These are phyloP conservation scores for Ivindomyrus marchei DNA, from an alignment of 2,113 vertebrate genomes.

Conservation along the genomic window DNA sequence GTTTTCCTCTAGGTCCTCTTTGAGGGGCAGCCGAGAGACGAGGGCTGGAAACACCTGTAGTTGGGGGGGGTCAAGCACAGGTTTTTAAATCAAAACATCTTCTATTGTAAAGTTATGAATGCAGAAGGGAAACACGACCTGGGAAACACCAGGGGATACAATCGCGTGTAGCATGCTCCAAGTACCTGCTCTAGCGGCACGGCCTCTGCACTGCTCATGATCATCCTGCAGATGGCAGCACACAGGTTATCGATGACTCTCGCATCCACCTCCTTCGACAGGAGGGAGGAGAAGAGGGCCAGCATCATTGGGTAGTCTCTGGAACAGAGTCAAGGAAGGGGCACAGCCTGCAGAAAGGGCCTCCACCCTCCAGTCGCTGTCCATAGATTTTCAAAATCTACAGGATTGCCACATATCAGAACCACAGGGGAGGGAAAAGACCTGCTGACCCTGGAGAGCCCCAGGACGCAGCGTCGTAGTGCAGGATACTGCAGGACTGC, in stretches of 20 bases:
- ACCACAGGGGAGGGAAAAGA: not conserved
- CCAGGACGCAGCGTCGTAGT: not conserved
- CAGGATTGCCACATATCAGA: not conserved
- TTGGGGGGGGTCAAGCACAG: not conserved
- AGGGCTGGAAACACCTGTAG: slow-evolving; percentile 72
- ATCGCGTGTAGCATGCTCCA: not conserved
- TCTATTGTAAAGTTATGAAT: not conserved
- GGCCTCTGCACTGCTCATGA: slow-evolving; percentile 56
- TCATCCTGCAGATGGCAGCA: slow-evolving; percentile 76
- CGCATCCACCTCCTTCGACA: slow-evolving; percentile 62
- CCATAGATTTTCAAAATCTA: not conserved
- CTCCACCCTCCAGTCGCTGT: not conserved
- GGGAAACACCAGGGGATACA: not conserved
- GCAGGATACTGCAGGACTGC: slow-evolving; percentile 64
- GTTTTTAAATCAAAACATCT: not conserved
- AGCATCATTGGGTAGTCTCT: slow-evolving; percentile 76
- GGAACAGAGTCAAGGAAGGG: slow-evolving; percentile 42
- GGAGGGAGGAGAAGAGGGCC: slow-evolving; percentile 67
- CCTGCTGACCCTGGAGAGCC: not conserved
- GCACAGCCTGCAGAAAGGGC: not conserved
- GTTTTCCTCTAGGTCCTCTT: slow-evolving; percentile 81
- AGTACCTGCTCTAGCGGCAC: slow-evolving; percentile 74
- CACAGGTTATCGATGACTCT: slow-evolving; percentile 80
- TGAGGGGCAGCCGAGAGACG: slow-evolving; percentile 65
- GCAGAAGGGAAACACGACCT: not conserved